Percentiles rank a stretch among this genome's conserved stretches.
phyloP scores from a whole-genome alignment of 1,140 invertebrate genomes.

The Orius insidiosus region DNA sequence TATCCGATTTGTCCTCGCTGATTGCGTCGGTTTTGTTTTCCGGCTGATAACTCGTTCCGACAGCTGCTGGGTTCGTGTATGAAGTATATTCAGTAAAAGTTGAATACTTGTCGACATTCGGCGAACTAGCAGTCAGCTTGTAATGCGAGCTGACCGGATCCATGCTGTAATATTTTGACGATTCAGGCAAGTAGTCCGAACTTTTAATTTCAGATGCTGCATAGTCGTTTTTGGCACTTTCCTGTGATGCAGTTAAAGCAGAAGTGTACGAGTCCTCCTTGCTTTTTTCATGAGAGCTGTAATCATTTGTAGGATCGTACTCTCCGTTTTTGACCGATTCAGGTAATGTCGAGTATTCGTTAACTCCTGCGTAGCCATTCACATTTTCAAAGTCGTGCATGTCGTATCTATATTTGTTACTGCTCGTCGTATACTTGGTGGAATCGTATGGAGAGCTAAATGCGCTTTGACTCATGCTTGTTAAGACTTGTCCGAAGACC shows the following conservation, averaged over 20 bases:
- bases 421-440: conserved; percentile 31
- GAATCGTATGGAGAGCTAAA: conserved; percentile 34
- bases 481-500: conserved; percentile 49
- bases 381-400: conserved; percentile 13
- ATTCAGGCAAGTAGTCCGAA: conserved; percentile 5
- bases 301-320: conserved; percentile 1
- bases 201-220: background rate
- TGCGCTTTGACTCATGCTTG: conserved; percentile 28
- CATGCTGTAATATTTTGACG: conserved; percentile 15
- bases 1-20: conserved; percentile 17
- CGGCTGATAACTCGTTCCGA: conserved; percentile 7
- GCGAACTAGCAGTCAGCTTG: background rate
- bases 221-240: conserved; percentile 1
- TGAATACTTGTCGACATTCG: conserved; percentile 5
- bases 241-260: too few relatives aligned
- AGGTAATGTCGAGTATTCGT: conserved; percentile 16
- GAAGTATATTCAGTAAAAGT: conserved; percentile 16
- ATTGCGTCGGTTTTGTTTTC: background rate
- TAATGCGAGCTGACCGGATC: conserved; percentile 13
- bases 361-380: conserved; percentile 15
- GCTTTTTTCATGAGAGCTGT: conserved; percentile 1
- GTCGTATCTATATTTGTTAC: conserved; percentile 17
- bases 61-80: conserved; percentile 18
- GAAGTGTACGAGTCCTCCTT: too few relatives aligned
- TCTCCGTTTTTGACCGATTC: conserved; percentile 15